Base-by-base conservation (phyloP, 2,888 invertebrate genomes). In the Hirtodrosophila histrioides region DNA sequence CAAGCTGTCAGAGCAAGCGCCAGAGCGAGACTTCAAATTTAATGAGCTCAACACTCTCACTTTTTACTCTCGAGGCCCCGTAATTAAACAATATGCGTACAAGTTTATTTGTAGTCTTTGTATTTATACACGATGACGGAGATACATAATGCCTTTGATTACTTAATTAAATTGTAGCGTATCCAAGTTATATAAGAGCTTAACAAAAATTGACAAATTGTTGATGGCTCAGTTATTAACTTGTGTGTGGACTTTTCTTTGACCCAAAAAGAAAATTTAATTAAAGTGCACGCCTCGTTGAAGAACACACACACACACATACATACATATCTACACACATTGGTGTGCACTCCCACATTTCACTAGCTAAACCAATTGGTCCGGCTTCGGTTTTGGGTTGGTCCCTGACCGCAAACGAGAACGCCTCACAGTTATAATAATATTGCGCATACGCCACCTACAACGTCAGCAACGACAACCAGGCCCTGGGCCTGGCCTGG, bases 361-460 rank as follows among this genome's bases (percentile, higher is more conserved):
- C 75, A 62, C 76, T 80, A 83, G 76, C 76, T 85, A 85, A 85
- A 86, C 73, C 83, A 82, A 82, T 83, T 83, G 82, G 78, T 76
- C 81, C 82, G 81, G 65, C 57, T 78, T 78, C 57, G 43, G 61
- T 62, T 77, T 68, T 80, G 84, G 79, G 79, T 81, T 85, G 83
- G 86, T 82, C 82, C 75, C 73, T 81, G 86, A 81, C 81, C 81
- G 76, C 81, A 85, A 85, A 80, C 86, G 64, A 85, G 71, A 77
- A 79, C 72, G 78, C 78, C 85, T 75, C 67, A 82, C 86, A 85
- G 81, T 76, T 82, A 86, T 82, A 83, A 83, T 84, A 79, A 85
- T 78, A 87, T 85, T 75, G 85, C 75, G 85, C 85, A 87, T 86
- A 84, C 84, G 86, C 86, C 86, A 84, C 86, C 84, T 81, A 86